Evolutionary conservation across 1,140 invertebrate genomes (phyloP).

Genomic region (Zaprionus inermis): DNA sequence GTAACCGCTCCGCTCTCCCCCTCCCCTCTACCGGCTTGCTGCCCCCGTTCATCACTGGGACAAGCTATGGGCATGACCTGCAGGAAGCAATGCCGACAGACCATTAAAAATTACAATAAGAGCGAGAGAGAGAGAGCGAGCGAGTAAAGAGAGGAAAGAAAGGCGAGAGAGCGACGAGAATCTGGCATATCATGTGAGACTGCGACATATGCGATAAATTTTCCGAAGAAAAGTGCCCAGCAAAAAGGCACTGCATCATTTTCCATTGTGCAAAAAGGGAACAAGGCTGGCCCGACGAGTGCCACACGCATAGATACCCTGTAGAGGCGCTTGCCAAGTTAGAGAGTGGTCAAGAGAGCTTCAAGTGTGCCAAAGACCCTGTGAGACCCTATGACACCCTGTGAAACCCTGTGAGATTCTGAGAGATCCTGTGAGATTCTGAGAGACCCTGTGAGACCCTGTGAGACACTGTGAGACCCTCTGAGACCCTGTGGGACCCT

Average conservation of each 20-base stretch:
- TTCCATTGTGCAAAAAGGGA: constrained; percentile 50
- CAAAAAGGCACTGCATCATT: constrained; percentile 63
- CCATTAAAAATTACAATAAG: constrained; percentile 77
- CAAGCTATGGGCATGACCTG: constrained; percentile 48
- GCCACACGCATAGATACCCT: not conserved
- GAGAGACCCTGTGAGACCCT: too few relatives aligned
- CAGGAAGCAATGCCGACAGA: constrained; percentile 63
- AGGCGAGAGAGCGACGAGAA: constrained; percentile 34
- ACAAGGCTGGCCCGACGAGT: not conserved
- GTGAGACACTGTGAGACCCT: too few relatives aligned
- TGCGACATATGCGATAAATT: constrained; percentile 81
- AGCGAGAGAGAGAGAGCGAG: not conserved
- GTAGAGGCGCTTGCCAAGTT: too few relatives aligned
- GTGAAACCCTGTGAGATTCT: too few relatives aligned
- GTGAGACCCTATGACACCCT: too few relatives aligned
- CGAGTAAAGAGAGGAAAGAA: not conserved
- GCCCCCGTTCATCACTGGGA: not conserved
- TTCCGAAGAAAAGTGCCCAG: constrained; percentile 48
- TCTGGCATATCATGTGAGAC: constrained; percentile 79
- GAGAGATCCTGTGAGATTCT: too few relatives aligned
- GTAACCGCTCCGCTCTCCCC: not conserved
- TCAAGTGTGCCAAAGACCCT: too few relatives aligned
- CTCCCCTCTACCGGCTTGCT: not conserved
- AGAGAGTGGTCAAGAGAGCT: too few relatives aligned
- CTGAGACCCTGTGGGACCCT: too few relatives aligned